These are phyloP conservation scores for Budorcas taxicolor DNA, from an alignment of 2,113 vertebrate genomes.

Conservation along the genomic window DNA sequence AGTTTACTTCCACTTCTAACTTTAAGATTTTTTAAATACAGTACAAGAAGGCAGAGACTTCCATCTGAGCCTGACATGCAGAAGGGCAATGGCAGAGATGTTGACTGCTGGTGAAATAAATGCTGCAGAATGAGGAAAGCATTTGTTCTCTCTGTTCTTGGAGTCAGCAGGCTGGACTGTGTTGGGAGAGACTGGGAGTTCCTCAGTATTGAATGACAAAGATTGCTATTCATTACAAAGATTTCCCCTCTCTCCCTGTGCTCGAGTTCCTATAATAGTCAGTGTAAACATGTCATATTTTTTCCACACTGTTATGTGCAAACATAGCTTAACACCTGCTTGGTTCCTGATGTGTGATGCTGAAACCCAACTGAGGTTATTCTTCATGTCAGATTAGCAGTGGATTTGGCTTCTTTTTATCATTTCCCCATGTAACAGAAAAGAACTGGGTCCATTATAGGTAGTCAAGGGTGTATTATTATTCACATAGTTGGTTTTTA, in stretches of 20 bases:
- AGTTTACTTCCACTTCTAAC: neutral
- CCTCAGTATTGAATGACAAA: neutral
- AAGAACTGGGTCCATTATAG: neutral
- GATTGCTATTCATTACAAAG: neutral
- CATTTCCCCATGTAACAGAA: neutral
- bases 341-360: neutral
- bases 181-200: neutral
- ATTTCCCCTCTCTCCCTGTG: neutral
- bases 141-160: neutral
- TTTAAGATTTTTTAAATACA: neutral
- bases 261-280: neutral
- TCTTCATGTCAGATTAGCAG: neutral
- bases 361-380: neutral
- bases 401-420: neutral
- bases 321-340: neutral
- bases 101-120: neutral
- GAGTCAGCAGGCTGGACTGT: neutral
- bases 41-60: neutral
- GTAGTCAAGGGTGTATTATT: neutral
- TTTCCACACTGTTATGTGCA: neutral
- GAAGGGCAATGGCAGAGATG: neutral
- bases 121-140: neutral
- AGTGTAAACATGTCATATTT: neutral
- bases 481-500: slow-evolving; percentile 8
- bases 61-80: neutral